Conservation (phyloP, 2,113 vertebrate species). For the Dunckerocampus dactyliophorus region DNA sequence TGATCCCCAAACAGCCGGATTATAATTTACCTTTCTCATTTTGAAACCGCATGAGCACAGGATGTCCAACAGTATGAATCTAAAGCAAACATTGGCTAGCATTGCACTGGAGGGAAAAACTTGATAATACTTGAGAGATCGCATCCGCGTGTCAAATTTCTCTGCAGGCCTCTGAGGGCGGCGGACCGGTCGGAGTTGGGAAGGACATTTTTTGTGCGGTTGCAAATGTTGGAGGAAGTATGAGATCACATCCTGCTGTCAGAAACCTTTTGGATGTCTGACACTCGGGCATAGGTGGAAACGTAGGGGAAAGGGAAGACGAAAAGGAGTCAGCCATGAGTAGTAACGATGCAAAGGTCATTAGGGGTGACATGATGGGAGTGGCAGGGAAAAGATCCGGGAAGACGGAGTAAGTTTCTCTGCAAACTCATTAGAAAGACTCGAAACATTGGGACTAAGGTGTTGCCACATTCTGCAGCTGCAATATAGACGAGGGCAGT, state of each 20-base stretch:
- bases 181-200: not conserved
- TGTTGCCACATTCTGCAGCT: constrained; percentile 17
- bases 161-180: constrained; percentile 31
- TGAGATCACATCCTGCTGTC: constrained; percentile 57
- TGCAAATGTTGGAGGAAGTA: constrained; percentile 45
- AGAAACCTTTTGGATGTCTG: constrained; percentile 30
- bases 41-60: too few relatives aligned
- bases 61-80: too few relatives aligned
- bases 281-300: constrained; percentile 7
- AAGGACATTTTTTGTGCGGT: constrained; percentile 21
- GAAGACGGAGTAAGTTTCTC: not conserved
- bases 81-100: not conserved
- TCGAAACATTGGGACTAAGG: not conserved
- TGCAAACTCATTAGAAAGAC: not conserved
- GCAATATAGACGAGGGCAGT: constrained; percentile 12
- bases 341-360: constrained; percentile 8
- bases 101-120: constrained; percentile 16
- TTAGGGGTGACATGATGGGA: not conserved
- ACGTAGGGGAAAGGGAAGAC: not conserved
- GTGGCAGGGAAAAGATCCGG: not conserved
- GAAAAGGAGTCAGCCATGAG: not conserved
- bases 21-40: too few relatives aligned
- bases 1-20: too few relatives aligned
- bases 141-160: constrained; percentile 53
- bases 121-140: constrained; percentile 36